These are phyloP conservation scores for Orthonevra nobilis DNA, from an alignment of 2,888 invertebrate genomes.

Conservation along the genomic window DNA sequence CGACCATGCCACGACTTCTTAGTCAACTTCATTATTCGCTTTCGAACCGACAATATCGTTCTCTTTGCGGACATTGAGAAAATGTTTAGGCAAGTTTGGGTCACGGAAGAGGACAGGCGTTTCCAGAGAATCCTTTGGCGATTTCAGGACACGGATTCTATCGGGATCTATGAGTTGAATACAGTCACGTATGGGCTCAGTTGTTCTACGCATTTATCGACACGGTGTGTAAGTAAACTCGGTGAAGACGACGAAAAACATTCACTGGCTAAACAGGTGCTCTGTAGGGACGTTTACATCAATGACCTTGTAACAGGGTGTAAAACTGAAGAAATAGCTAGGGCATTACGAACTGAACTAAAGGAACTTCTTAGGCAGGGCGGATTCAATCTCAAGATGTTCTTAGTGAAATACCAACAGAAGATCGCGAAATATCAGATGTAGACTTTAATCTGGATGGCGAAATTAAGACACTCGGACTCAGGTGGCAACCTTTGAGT, in stretches of 20 bases:
- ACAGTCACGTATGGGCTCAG: constrained; percentile 6
- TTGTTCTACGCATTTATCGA: constrained; percentile 9
- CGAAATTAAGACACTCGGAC: not conserved
- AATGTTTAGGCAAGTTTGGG: constrained; percentile 10
- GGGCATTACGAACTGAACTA: not conserved
- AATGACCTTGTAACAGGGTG: constrained; percentile 11
- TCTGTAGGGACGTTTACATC: constrained; percentile 1
- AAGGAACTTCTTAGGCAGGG: not conserved
- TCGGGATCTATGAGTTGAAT: constrained; percentile 4
- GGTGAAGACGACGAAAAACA: not conserved
- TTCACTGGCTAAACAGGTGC: constrained; percentile 1
- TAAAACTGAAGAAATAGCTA: constrained; percentile 2
- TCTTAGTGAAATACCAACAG: too few relatives aligned
- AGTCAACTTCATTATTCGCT: constrained; percentile 6
- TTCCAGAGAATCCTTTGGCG: not conserved
- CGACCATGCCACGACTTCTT: constrained; percentile 7
- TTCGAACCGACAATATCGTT: constrained; percentile 15
- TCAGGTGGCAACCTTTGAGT: not conserved
- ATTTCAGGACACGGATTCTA: not conserved
- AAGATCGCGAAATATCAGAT: not conserved
- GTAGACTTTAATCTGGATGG: not conserved
- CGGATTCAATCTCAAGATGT: not conserved
- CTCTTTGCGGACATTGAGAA: too few relatives aligned
- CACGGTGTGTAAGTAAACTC: constrained; percentile 7
- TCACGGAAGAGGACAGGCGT: not conserved